Evolutionary conservation across 2,113 vertebrate species (phyloP), one percentile per base, ranked within the genome.

Genomic region (Sterrhoptilus dennistouni): DNA sequence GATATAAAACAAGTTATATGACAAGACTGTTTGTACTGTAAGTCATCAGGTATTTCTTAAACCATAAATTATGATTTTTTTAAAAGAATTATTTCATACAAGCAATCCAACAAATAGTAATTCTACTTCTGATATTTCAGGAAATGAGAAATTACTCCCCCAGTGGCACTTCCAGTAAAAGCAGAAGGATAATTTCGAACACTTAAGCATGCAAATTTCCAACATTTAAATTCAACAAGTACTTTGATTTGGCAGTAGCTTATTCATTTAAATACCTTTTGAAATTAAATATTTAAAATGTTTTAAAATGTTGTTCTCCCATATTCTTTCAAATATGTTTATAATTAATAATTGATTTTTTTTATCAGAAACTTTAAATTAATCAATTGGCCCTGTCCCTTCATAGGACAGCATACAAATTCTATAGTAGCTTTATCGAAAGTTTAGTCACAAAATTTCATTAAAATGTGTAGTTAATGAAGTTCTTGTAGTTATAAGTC

Each of bases 21-120:
- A 93, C 93, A 92, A 87, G 78, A 45, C 29, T 89, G 76, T 96
- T 92, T 89, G 91, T 93, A 85, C 83, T 82, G 84, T 89, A 91
- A 95, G 91, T 94, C 93, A 97, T 83, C 94, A 94, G 81, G 79
- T 89, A 94, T 96, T 96, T 95, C 91, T 92, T 75, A 94, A 63
- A 75, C 75, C 69, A 95, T 95, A 95, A 96, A 96, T 91, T 96
- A 95, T 45, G 24, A 11, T 64, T 33, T 81, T 74, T 81, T 78
- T 77, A 61, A 93, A 82, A 80, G 68, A 83, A 83, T 93, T 78
- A 87, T 91, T 91, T 95, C 63, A 92, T 78, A 79, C 69, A 91
- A 89, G 92, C 83, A 90, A 75, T 86, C 42, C 87, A 82, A 70
- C 61, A 92, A 96, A 89, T 54, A 96, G 42, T 91, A 96, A 92